phyloP scores from a whole-genome alignment of 2,888 invertebrate genomes.

The Leptinotarsa juncta region DNA sequence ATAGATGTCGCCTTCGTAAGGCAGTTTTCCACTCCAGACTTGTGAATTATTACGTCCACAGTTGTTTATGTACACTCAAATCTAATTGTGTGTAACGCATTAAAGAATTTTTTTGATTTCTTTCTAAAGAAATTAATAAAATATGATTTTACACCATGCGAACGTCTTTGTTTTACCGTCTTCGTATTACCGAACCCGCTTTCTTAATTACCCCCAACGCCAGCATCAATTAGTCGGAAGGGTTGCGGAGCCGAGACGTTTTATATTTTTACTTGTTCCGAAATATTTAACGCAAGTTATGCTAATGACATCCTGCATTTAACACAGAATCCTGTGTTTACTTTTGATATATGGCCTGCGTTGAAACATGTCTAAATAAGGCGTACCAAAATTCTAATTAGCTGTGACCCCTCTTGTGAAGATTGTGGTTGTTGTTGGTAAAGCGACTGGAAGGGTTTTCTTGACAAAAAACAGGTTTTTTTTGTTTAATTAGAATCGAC shows the following conservation, averaged over 20 bases:
- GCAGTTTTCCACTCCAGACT: too few relatives aligned
- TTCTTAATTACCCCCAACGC: constrained; percentile 49
- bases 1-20: too few relatives aligned
- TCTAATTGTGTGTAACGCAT: too few relatives aligned
- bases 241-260: constrained; percentile 45
- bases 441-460: constrained; percentile 30
- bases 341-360: constrained; percentile 44
- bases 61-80: too few relatives aligned
- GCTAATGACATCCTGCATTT: constrained; percentile 58
- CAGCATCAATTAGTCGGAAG: constrained; percentile 48
- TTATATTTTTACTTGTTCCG: constrained; percentile 40
- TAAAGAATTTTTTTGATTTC: background rate
- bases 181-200: constrained; percentile 36
- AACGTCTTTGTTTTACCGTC: background rate
- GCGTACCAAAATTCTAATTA: constrained; percentile 46
- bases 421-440: constrained; percentile 10
- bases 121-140: background rate
- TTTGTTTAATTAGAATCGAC: background rate
- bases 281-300: constrained; percentile 55
- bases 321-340: constrained; percentile 48
- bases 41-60: too few relatives aligned
- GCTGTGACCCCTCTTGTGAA: constrained; percentile 40
- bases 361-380: constrained; percentile 44
- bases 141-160: background rate
- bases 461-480: constrained; percentile 6